phyloP scores from a whole-genome alignment of 2,888 invertebrate genomes.

The Drepanosiphum platanoidis region DNA sequence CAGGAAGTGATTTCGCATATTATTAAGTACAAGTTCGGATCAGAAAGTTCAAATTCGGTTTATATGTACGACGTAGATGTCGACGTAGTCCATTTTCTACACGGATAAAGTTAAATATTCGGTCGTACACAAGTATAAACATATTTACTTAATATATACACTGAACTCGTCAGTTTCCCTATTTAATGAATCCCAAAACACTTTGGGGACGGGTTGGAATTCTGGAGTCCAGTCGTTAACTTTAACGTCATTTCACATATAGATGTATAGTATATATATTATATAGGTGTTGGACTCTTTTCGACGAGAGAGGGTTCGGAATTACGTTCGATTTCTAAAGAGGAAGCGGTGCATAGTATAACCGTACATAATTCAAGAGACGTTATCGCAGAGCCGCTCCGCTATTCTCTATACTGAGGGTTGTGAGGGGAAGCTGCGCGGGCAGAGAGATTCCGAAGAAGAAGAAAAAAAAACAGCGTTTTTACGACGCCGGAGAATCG shows the following conservation, averaged over 20 bases:
- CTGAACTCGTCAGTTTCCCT: too few relatives aligned
- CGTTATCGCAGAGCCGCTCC: not conserved
- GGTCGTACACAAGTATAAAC: not conserved
- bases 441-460: conserved; percentile 26
- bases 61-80: too few relatives aligned
- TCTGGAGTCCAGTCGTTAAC: conserved; percentile 4
- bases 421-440: too few relatives aligned
- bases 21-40: too few relatives aligned
- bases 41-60: too few relatives aligned
- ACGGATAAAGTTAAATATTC: too few relatives aligned
- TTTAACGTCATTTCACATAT: not conserved
- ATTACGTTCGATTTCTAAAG: not conserved
- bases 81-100: too few relatives aligned
- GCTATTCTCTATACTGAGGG: not conserved
- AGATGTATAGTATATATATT: not conserved
- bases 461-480: conserved; percentile 26
- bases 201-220: conserved; percentile 3
- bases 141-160: too few relatives aligned
- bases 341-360: not conserved
- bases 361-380: conserved; percentile 38
- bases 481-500: conserved; percentile 4
- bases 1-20: too few relatives aligned
- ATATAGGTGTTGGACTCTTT: conserved; percentile 1
- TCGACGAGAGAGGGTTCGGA: conserved; percentile 9
- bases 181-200: not conserved